A percentile compares a stretch with the other conserved stretches of the same genome.
phyloP scores from a whole-genome alignment of 2,888 invertebrate species.

The Agrochola lota region DNA sequence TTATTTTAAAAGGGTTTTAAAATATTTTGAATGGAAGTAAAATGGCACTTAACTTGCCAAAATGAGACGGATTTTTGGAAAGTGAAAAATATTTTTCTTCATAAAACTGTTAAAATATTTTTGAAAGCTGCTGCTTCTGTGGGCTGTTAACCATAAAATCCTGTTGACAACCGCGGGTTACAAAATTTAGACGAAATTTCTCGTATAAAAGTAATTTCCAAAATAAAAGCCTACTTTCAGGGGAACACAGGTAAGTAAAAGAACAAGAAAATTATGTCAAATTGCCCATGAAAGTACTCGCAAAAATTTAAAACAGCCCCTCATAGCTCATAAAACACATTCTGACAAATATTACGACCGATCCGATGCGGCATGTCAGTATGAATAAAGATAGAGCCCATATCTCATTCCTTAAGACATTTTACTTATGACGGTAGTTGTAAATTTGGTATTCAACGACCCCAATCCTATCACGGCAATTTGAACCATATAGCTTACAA shows the following conservation, averaged over 20 bases:
- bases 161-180: background rate
- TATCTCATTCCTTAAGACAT: slow-evolving; percentile 83
- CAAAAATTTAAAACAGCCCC: slow-evolving; percentile 52
- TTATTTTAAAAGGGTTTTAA: slow-evolving; percentile 55
- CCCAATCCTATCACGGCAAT: slow-evolving; percentile 11
- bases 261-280: slow-evolving; percentile 15
- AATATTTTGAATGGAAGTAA: slow-evolving; percentile 44
- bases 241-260: background rate
- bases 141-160: background rate
- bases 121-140: background rate
- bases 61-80: slow-evolving; percentile 9
- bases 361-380: slow-evolving; percentile 74
- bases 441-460: slow-evolving; percentile 80
- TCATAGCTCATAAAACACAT: slow-evolving; percentile 70
- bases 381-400: slow-evolving; percentile 85
- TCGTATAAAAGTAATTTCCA: background rate
- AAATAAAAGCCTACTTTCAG: background rate
- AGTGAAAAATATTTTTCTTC: background rate
- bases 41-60: slow-evolving; percentile 41
- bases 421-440: slow-evolving; percentile 84
- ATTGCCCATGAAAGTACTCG: slow-evolving; percentile 20
- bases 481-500: background rate
- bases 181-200: background rate
- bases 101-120: slow-evolving; percentile 14
- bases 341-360: slow-evolving; percentile 80